Conservation (phyloP, 35 echinoderm and acorn worm species). For the Apostichopus japonicus region DNA sequence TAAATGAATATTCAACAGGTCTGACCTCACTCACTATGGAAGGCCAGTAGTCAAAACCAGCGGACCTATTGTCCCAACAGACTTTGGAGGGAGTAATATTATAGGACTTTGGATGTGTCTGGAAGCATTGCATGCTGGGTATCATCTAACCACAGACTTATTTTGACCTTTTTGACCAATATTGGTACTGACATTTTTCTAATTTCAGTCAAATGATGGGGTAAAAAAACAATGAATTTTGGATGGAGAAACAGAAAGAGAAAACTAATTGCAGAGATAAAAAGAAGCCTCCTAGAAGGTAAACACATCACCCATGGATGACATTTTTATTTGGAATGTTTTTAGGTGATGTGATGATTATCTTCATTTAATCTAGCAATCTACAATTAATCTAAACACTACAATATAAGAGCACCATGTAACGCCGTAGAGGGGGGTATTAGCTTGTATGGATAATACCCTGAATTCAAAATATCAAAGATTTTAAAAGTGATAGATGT, state of each 20-base stretch:
- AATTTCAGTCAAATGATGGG: no score
- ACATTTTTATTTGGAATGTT: slow-evolving; percentile 2
- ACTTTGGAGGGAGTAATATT: no score
- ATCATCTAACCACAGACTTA: no score
- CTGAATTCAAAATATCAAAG: not conserved
- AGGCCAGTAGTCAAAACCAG: no score
- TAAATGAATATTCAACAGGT: no score
- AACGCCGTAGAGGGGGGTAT: slow-evolving; percentile 30
- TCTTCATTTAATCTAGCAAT: not conserved
- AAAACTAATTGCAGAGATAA: not conserved
- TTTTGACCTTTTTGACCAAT: no score
- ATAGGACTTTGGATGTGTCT: no score
- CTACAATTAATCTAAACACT: slow-evolving; percentile 20
- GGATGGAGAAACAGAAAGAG: not conserved
- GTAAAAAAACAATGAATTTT: not conserved
- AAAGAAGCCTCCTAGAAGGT: not conserved
- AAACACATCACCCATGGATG: not conserved
- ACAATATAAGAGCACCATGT: slow-evolving; percentile 42
- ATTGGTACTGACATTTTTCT: no score
- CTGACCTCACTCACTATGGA: no score
- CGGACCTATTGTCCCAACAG: no score
- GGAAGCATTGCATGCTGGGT: no score
- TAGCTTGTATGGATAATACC: not conserved
- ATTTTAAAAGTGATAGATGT: not conserved
- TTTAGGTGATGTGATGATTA: not conserved